Conservation (phyloP, 1,140 invertebrate genomes). For the Brachionus sp. region DNA sequence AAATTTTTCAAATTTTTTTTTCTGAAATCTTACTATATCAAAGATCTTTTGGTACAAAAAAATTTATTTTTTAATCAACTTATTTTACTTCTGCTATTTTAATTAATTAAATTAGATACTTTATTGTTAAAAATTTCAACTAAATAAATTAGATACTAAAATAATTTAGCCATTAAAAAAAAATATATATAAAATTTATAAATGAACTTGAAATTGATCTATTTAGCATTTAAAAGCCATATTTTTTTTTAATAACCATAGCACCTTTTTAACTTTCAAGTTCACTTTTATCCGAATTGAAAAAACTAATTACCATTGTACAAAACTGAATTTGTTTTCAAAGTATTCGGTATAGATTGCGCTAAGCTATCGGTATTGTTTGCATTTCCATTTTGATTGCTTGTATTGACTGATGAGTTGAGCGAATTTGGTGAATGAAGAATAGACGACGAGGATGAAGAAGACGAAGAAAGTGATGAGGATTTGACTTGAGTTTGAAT, state of each 20-base stretch:
- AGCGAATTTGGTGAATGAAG: slow-evolving; percentile 33
- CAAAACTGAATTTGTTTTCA: slow-evolving; percentile 4
- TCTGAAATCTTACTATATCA: no score
- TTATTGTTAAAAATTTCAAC: no score
- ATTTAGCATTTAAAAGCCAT: not conserved
- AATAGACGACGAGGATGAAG: slow-evolving; percentile 41
- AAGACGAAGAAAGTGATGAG: slow-evolving; percentile 34
- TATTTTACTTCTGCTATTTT: no score
- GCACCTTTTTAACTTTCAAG: not conserved
- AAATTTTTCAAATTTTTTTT: no score
- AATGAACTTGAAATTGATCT: not conserved
- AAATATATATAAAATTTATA: no score
- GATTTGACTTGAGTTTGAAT: slow-evolving; percentile 23
- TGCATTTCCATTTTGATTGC: not conserved
- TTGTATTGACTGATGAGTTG: not conserved
- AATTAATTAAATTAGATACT: no score
- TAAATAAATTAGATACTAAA: not conserved
- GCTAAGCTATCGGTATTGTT: not conserved
- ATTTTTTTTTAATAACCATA: not conserved
- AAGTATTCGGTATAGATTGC: not conserved
- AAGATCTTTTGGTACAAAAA: no score
- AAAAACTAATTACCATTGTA: slow-evolving; percentile 36
- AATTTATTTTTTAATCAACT: no score
- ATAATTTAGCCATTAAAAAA: no score
- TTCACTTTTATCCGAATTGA: not conserved